Evolutionary conservation across 2,797 vertebrate species (phyloP).

Genomic region (Fringilla coelebs): DNA sequence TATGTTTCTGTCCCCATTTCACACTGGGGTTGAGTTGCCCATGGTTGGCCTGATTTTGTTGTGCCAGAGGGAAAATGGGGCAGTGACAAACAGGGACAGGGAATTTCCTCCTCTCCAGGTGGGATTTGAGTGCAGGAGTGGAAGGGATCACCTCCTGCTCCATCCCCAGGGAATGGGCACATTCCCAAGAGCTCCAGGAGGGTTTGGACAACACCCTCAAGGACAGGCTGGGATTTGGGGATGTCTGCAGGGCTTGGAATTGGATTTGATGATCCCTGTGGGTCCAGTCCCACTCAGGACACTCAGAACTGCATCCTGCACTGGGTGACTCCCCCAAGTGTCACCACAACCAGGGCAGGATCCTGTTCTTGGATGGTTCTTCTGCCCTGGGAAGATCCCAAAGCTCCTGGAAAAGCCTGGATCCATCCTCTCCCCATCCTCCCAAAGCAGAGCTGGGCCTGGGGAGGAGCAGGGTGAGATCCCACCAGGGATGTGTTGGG

Average conservation of each 20-base stretch:
- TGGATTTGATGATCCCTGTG: not conserved
- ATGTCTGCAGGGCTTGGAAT: not conserved
- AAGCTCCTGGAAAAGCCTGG: not conserved
- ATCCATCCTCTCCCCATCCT: not conserved
- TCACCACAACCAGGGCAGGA: not conserved
- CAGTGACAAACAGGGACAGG: not conserved
- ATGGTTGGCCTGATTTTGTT: not conserved
- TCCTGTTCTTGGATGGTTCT: not conserved
- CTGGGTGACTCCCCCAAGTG: not conserved
- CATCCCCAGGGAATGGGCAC: not conserved
- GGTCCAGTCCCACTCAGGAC: not conserved
- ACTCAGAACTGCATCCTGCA: not conserved
- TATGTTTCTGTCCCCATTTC: not conserved
- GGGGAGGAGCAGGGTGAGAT: not conserved
- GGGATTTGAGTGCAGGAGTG: not conserved
- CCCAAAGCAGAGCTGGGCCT: not conserved
- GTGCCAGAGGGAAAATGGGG: not conserved
- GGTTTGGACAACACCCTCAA: not conserved
- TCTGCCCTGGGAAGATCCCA: not conserved
- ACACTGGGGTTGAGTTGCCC: not conserved
- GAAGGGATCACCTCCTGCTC: not conserved
- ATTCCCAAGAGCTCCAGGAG: not conserved
- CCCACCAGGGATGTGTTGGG: not conserved
- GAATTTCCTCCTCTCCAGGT: not conserved
- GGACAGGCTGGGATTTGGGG: not conserved